These are phyloP conservation scores for Scophthalmus maximus DNA, from an alignment of 2,113 vertebrate species.

Conservation along the genomic window DNA sequence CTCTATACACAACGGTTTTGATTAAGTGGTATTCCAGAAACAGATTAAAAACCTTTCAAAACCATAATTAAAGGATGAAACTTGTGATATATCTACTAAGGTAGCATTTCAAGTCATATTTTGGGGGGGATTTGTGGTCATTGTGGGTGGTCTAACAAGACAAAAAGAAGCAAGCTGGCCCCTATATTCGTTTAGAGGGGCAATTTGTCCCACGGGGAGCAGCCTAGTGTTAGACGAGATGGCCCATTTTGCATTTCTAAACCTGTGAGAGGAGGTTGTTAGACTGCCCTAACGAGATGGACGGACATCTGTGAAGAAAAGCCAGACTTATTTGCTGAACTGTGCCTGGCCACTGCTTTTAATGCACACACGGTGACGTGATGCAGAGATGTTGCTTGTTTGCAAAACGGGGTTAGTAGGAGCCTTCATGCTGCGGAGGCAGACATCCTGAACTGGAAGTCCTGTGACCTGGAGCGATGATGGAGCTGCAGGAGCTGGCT, in stretches of 20 bases:
- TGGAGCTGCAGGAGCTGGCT: conserved; percentile 75
- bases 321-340: conserved; percentile 2
- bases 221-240: conserved; percentile 73
- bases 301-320: conserved; percentile 25
- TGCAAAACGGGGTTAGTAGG: conserved; percentile 45
- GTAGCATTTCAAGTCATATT: conserved; percentile 22
- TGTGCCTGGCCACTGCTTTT: conserved; percentile 12
- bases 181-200: conserved; percentile 55
- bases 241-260: conserved; percentile 71
- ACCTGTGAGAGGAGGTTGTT: conserved; percentile 55
- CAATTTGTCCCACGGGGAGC: conserved; percentile 71
- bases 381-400: conserved; percentile 31
- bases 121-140: conserved; percentile 50
- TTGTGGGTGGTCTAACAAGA: conserved; percentile 80
- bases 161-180: conserved; percentile 67
- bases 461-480: conserved; percentile 77
- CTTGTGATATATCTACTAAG: not conserved
- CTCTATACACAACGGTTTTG: not conserved
- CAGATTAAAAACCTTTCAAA: conserved; percentile 14
- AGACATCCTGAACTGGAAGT: conserved; percentile 73
- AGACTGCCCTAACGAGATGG: conserved; percentile 43
- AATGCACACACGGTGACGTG: not conserved
- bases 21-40: not conserved
- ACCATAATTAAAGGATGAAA: not conserved
- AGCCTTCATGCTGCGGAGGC: conserved; percentile 52